Evolutionary conservation across 2,797 vertebrate species (phyloP), one percentile per base, ranked within the genome.

Genomic region (Zenarchopterus dispar): DNA sequence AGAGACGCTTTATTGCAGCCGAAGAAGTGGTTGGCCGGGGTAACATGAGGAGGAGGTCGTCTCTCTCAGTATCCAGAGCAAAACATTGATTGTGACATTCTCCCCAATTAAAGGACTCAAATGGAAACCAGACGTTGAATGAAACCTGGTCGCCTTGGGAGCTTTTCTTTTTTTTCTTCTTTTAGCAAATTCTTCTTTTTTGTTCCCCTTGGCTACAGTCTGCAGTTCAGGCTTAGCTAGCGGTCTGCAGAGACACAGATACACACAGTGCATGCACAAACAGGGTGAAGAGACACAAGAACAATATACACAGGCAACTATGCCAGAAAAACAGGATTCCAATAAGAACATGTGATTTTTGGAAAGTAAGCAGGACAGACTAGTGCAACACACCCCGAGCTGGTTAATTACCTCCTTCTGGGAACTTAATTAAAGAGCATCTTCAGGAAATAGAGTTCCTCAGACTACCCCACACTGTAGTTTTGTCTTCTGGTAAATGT

Each of bases 1-100:
- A 24, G 41, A 26, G 56, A 13, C 39, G 63, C 79, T 86, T 81
- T 58, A 84, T 81, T 74, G 80, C 70, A 70, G 63, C 44, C 52
- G 56, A 77, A 75, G 67, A 74, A 83, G 70, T 56, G 63, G 67
- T 75, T 73, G 67, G 65, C 76, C 65, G 21, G 44, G 50, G 86
- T 88, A 89, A 87, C 76, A 59, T 81, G 85, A 90, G 75, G 85
- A 90, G 75, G 77, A 79, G 84, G 80, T 75, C 36, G 75, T 80
- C 74, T 73, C 57, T 77, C 55, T 77, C 80, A 59, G 70, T 66
- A 72, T 84, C 70, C 73, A 77, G 58, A 89, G 86, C 78, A 84
- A 84, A 87, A 89, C 86, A 88, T 88, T 70, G 89, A 91, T 92
- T 90, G 85, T 90, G 91, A 92, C 90, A 88, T 91, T 86, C 67